Conservation (phyloP, 2,797 vertebrate species). For the Hozukius guyotensis region DNA sequence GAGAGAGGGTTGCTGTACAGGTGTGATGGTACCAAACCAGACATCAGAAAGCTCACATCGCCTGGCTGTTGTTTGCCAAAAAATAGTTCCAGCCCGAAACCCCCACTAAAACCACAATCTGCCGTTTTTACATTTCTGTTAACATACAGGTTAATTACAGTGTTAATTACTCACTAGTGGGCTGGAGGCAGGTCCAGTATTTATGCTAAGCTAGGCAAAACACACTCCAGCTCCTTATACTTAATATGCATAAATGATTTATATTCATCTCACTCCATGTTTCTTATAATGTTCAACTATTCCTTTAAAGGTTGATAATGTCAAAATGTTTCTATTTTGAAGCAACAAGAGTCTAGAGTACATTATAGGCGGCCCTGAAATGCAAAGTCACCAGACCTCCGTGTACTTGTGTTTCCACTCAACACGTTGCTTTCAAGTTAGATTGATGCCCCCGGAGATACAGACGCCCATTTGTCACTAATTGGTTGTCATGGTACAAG, state of each 20-base stretch:
- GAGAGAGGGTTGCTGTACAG: too few species aligned
- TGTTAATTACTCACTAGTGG: background rate
- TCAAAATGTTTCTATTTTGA: background rate
- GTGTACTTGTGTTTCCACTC: background rate
- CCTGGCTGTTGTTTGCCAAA: background rate
- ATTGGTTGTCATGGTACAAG: constrained; percentile 53
- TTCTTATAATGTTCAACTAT: background rate
- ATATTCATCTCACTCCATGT: background rate
- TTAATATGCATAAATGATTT: background rate
- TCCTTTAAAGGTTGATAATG: background rate
- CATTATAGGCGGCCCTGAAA: background rate
- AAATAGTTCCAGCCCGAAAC: background rate
- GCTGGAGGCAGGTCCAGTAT: background rate
- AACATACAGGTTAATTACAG: background rate
- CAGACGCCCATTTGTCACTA: constrained; percentile 45
- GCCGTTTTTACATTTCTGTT: background rate
- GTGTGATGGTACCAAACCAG: too few species aligned
- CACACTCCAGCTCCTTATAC: background rate
- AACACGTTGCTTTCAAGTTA: constrained; percentile 26
- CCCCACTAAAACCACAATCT: background rate
- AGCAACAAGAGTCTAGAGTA: background rate
- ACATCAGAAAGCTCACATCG: too few species aligned
- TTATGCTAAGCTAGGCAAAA: background rate
- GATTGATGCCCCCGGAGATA: constrained; percentile 40
- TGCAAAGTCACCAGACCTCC: constrained; percentile 5